Evolutionary conservation across 2,113 vertebrate genomes (phyloP).

Genomic region (Toxostoma redivivum): DNA sequence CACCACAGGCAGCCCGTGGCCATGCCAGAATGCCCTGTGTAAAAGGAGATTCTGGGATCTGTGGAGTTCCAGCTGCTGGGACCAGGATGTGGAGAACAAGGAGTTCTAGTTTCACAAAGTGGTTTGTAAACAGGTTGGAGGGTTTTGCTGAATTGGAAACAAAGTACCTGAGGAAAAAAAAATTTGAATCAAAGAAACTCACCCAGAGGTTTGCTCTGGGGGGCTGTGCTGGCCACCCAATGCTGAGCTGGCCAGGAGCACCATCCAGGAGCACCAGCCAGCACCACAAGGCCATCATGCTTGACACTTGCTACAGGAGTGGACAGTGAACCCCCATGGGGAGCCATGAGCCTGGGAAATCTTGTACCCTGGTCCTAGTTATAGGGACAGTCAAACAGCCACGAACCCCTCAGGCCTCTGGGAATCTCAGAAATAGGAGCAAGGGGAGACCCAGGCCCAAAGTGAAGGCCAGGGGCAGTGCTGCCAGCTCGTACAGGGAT

Average conservation of each 20-base stretch:
- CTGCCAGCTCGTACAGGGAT: background rate
- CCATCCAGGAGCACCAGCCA: fast-evolving
- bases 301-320: background rate
- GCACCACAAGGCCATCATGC: background rate
- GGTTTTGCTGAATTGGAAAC: background rate
- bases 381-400: background rate
- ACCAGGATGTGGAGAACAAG: background rate
- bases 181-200: background rate
- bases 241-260: background rate
- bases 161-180: background rate
- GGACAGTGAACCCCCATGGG: background rate
- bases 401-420: background rate
- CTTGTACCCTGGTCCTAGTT: background rate
- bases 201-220: background rate
- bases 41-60: too few species aligned
- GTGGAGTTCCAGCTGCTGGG: too few species aligned
- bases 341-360: fast-evolving
- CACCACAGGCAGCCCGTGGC: too few species aligned
- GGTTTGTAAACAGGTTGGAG: background rate
- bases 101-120: background rate
- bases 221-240: background rate
- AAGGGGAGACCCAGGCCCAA: background rate
- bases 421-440: background rate
- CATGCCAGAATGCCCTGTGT: too few species aligned
- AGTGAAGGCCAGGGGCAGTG: background rate